Base-by-base conservation (phyloP, 2,888 invertebrate genomes). In the Pheosia gnoma region DNA sequence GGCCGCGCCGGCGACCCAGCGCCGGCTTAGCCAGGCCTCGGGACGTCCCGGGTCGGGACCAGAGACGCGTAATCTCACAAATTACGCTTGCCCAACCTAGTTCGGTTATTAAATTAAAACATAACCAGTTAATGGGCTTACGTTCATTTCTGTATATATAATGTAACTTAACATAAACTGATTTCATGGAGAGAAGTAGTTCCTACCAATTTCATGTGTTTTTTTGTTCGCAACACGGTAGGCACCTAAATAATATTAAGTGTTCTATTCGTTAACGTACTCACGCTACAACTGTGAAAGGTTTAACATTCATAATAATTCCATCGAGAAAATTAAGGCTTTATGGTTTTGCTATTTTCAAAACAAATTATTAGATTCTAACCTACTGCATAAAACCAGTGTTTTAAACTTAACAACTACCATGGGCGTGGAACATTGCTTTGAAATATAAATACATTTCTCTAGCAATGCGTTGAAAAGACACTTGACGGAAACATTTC, bases 101-200 rank as follows among this genome's bases (percentile, higher is more conserved):
- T 73, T 75, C 71, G 73, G 79, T 79, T 82, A 80, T 78, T 77
- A 72, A 80, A 81, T 83, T 79, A 77, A 78, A 78, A 78, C 72
- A 77, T 74, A 45, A 57, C 53, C 37, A 11, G 11, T 25, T 51
- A 57, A 60, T 57, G 41, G 52, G 43, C 52, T 57, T 38, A 37
- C 25, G 41, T 10, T 51, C 25, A 25, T 51, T 51, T 13, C 51
- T 51, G 7, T 25, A 8, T 25, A 25, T 51, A 6, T 51, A 51
- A 51, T 51, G 4, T 8, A 25, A 51, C 51, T 51, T 25, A n/a
- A 51, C 25, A 51, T 9, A 25, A 8, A 8, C 1, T 25, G 51
- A 47, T 47, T 47, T 1, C n/a, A n/a, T 8, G 4, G 47, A 9
- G 3, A 47, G 9, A 9, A 4, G 4, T 43, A 9, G 7, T 9